A percentile compares a stretch with the other conserved stretches of the same genome.
These are phyloP conservation scores for Pongo abelii DNA, from an alignment of 2,113 vertebrate species.

Conservation along the genomic window DNA sequence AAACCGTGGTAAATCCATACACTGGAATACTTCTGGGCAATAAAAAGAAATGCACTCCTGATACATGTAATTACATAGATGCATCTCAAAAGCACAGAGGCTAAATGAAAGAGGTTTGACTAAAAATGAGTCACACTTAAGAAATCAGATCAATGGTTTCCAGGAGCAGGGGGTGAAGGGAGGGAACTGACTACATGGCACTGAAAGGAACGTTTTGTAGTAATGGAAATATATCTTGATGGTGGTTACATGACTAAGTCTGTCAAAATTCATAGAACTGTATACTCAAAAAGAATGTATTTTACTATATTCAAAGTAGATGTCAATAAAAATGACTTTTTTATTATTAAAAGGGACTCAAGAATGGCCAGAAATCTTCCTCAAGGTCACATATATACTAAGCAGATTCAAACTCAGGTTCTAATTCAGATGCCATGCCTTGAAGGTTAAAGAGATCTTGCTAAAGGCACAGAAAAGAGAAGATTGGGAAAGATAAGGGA, in stretches of 20 bases:
- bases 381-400: neutral
- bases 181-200: neutral
- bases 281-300: neutral
- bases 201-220: neutral
- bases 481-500: neutral
- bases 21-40: neutral
- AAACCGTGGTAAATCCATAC: neutral
- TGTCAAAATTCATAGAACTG: neutral
- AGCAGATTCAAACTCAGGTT: neutral
- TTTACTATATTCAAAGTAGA: neutral
- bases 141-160: neutral
- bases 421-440: neutral
- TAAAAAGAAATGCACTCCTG: neutral
- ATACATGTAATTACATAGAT: neutral
- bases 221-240: neutral
- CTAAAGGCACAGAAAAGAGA: neutral
- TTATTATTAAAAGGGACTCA: neutral
- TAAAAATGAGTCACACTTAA: slow-evolving; percentile 14
- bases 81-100: neutral
- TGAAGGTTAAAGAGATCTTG: neutral
- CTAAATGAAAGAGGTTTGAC: neutral
- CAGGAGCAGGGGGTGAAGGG: neutral
- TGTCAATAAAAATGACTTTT: slow-evolving; percentile 4
- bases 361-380: neutral
- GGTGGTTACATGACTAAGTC: neutral